phyloP scores from a whole-genome alignment of 2,797 vertebrate species.

The Morelia viridis region DNA sequence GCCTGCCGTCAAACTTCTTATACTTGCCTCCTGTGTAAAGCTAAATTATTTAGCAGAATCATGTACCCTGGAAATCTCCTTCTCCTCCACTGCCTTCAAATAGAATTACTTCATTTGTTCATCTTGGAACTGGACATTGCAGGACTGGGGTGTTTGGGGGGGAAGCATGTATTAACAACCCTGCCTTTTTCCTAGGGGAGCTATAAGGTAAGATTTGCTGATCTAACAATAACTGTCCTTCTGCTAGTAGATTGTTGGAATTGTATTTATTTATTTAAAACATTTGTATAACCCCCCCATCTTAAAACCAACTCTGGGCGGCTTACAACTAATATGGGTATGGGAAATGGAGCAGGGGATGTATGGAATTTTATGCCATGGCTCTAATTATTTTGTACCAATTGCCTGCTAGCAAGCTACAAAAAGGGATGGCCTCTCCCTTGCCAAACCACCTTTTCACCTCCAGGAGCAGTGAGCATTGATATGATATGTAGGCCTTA shows the following conservation, averaged over 20 bases:
- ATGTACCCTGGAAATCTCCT: background rate
- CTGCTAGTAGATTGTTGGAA: background rate
- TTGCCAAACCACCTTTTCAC: background rate
- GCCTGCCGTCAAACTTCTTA: conserved; percentile 32
- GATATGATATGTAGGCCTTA: background rate
- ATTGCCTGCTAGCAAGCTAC: background rate
- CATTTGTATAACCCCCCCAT: background rate
- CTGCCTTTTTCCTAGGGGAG: background rate
- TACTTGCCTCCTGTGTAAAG: conserved; percentile 11
- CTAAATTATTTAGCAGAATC: conserved; percentile 19
- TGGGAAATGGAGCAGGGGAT: background rate
- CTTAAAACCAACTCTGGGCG: background rate
- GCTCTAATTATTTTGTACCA: background rate
- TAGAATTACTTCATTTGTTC: background rate
- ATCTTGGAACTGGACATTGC: background rate
- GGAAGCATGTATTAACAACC: background rate
- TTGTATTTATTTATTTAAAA: background rate
- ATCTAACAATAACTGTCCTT: background rate
- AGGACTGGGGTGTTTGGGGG: too few species aligned
- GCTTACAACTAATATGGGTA: background rate
- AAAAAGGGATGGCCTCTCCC: background rate
- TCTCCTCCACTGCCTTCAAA: background rate
- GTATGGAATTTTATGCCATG: background rate
- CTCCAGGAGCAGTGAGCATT: background rate
- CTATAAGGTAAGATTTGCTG: background rate